Evolutionary conservation across 2,888 invertebrate genomes (phyloP), one percentile per base, ranked within the genome.

Genomic region (Achlya flavicornis): DNA sequence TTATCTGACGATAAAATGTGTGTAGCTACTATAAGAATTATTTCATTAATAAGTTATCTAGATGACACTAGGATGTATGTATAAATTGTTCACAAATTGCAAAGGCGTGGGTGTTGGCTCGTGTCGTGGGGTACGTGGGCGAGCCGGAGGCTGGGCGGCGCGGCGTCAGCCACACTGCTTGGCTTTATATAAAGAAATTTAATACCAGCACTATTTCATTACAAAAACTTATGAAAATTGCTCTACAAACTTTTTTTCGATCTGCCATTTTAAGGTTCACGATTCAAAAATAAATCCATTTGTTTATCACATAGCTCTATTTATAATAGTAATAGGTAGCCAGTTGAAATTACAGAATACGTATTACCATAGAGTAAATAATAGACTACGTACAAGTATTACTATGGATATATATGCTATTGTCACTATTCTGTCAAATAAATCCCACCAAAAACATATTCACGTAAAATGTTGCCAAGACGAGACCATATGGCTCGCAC

Each of bases 141-240:
- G 64, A 4, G 57, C n/a, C 57, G 58, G 33, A 41, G 16, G 61
- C 57, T 41, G 46, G 53, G 57, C 26, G 62, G 57, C 19, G 57
- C 57, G 32, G 61, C 61, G 48, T 63, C 58, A 62, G n/a, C 11
- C 32, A 35, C 33, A n/a, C 26, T 43, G 58, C 61, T 60, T 63
- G 60, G 60, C 67, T 69, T 60, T 76, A 74, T 70, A 68, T 71
- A 72, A 71, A 72, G 69, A 26, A 26, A 26, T 72, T 68, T 64
- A 68, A 73, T 66, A 66, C 71, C 62, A 48, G 64, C 66, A 62
- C 63, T 69, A 71, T 68, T 71, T 68, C 63, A 70, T 71, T 69
- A 71, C 43, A 10, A 48, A 5, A 16, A 16, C 46, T n/a, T 48
- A 48, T 48, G 16, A 48, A 48, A n/a, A 48, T 16, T 48, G 1